phyloP scores from a whole-genome alignment of 2,888 invertebrate species.

The Polymixis lichenea region DNA sequence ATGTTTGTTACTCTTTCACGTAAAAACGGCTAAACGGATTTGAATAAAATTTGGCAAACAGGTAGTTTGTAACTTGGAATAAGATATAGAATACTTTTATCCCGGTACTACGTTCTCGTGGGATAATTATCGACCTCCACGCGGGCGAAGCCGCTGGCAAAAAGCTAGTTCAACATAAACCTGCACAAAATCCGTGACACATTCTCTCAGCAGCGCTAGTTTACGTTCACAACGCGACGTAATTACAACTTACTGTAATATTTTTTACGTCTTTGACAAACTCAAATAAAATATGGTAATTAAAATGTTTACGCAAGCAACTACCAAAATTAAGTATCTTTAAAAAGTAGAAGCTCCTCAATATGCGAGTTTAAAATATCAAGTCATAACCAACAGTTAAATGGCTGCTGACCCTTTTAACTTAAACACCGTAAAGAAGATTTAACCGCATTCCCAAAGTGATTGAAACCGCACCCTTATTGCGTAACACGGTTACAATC shows the following conservation, averaged over 20 bases:
- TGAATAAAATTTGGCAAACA: no score
- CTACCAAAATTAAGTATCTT: background rate
- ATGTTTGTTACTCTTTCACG: no score
- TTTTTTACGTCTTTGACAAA: background rate
- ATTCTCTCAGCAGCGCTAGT: background rate
- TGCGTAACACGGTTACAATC: constrained; percentile 6
- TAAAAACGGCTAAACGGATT: no score
- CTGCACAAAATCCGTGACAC: background rate
- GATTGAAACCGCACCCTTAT: constrained; percentile 28
- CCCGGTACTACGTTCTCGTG: no score
- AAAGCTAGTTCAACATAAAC: no score
- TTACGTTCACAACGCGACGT: background rate
- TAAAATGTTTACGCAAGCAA: background rate
- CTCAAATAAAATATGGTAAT: background rate
- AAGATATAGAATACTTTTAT: no score
- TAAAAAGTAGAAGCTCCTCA: background rate
- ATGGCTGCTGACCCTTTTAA: constrained; percentile 27
- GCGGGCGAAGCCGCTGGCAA: no score
- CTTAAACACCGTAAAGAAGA: constrained; percentile 29
- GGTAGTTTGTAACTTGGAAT: no score
- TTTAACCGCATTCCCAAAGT: constrained; percentile 34
- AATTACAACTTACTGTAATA: background rate
- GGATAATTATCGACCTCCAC: no score
- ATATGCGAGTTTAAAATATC: constrained; percentile 14
- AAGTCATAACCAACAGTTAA: constrained; percentile 23